These are phyloP conservation scores for Anthoscopus minutus DNA, from an alignment of 2,113 vertebrate genomes.

Conservation along the genomic window DNA sequence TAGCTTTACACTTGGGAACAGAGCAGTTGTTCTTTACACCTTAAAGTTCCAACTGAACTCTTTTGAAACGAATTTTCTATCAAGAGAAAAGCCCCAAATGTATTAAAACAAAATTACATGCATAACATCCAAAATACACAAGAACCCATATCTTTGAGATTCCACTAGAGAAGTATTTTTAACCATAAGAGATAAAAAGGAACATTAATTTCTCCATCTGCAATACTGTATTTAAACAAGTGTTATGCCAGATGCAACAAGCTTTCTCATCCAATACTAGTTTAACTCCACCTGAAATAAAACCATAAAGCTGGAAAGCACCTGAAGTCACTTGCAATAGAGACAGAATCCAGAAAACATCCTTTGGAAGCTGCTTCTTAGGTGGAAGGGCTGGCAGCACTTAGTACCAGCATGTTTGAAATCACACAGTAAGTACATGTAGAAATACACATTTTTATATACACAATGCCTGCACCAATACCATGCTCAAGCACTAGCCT, in stretches of 20 bases:
- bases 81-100: neutral
- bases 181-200: neutral
- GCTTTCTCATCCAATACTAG: neutral
- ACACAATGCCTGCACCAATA: neutral
- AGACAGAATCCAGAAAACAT: neutral
- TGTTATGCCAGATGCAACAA: neutral
- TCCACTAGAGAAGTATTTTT: neutral
- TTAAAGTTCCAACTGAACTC: neutral
- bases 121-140: neutral
- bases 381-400: neutral
- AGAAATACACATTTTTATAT: neutral
- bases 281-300: neutral
- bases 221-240: neutral
- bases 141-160: neutral
- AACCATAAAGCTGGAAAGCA: rapidly evolving
- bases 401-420: neutral
- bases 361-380: neutral
- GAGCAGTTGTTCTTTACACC: neutral
- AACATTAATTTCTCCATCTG: neutral
- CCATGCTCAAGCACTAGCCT: neutral
- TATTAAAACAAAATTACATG: neutral
- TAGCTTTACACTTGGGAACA: neutral
- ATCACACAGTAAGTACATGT: rapidly evolving
- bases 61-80: neutral
- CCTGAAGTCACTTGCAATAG: neutral